phyloP scores from a whole-genome alignment of 2,113 vertebrate genomes.

The Ardeotis arabs region DNA sequence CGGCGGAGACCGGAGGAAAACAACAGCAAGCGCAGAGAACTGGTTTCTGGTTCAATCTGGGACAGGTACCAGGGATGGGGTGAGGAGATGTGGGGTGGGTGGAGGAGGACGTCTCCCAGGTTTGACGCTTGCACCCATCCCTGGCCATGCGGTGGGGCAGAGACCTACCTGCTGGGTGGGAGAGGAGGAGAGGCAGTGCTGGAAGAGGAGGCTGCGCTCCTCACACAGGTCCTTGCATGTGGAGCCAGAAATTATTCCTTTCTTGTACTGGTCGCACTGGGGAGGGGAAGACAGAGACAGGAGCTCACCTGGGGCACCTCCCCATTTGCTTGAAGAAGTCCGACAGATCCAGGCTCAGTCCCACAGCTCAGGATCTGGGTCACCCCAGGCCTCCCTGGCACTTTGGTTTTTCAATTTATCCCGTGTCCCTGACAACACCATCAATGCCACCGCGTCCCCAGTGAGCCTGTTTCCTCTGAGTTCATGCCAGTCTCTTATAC shows the following conservation, averaged over 20 bases:
- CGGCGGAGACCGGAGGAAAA: neutral
- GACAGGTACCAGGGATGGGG: accelerated
- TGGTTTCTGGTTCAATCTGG: accelerated
- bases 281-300: neutral
- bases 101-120: neutral
- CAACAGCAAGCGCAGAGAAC: neutral
- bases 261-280: slow-evolving; percentile 95
- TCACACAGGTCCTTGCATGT: slow-evolving; percentile 91
- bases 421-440: neutral
- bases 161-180: slow-evolving; percentile 87
- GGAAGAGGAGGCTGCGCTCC: slow-evolving; percentile 83
- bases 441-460: accelerated
- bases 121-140: neutral
- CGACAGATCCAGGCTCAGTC: neutral
- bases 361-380: neutral
- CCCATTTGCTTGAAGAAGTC: accelerated
- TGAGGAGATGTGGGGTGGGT: neutral
- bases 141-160: accelerated
- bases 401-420: neutral
- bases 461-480: neutral
- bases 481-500: accelerated
- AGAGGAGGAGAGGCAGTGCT: slow-evolving; percentile 87
- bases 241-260: slow-evolving; percentile 94
- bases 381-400: neutral
- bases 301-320: neutral